Evolutionary conservation across 2,113 vertebrate species (phyloP).

Genomic region (Spea bombifrons): DNA sequence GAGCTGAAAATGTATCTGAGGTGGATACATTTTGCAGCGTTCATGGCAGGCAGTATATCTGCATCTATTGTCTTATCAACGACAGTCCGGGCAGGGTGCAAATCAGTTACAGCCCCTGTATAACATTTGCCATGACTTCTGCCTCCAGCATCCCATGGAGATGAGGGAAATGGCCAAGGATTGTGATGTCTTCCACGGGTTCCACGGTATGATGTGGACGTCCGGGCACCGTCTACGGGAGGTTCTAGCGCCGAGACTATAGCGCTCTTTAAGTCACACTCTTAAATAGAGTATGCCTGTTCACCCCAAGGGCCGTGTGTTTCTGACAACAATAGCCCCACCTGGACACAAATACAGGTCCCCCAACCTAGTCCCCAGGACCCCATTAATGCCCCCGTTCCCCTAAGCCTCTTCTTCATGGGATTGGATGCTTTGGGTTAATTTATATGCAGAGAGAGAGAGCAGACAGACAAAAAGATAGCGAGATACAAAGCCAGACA

Average conservation of each 20-base stretch:
- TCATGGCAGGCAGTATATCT: slow-evolving; percentile 67
- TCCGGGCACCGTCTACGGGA: no score
- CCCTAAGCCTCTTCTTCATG: slow-evolving; percentile 1
- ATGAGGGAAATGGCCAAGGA: slow-evolving; percentile 55
- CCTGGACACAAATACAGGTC: no score
- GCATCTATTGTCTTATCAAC: no score
- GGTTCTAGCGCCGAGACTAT: not conserved
- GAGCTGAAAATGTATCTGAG: slow-evolving; percentile 90
- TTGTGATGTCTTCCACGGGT: no score
- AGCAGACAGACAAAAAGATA: not conserved
- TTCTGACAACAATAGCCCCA: no score
- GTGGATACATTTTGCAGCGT: slow-evolving; percentile 96
- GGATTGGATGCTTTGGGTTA: not conserved
- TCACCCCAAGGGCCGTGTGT: no score
- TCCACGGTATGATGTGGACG: no score
- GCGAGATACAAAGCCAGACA: not conserved
- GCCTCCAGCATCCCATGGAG: slow-evolving; percentile 80
- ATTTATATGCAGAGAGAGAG: not conserved
- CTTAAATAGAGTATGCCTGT: no score
- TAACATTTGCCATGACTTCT: slow-evolving; percentile 68
- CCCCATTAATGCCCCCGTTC: no score
- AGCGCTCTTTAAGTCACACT: no score
- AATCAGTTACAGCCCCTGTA: slow-evolving; percentile 8
- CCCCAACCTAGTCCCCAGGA: no score
- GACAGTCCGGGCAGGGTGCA: not conserved